Conservation (phyloP, 2,888 invertebrate genomes). For the Pecten maximus region DNA sequence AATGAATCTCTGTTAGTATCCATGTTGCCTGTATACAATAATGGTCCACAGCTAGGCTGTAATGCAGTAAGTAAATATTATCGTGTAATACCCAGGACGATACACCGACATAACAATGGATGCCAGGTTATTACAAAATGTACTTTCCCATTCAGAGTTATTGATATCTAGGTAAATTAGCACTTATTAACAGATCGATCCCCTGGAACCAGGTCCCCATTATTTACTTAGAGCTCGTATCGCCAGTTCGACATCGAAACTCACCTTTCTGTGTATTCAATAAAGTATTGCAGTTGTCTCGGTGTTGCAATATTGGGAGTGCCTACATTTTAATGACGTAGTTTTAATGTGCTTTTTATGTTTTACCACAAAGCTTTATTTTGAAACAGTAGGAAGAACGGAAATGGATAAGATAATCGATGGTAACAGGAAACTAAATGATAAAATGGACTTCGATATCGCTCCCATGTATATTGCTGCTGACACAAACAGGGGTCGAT, state of each 20-base stretch:
- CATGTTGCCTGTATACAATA: not conserved
- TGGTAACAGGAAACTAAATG: not conserved
- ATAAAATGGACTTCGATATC: not conserved
- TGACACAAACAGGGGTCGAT: not conserved
- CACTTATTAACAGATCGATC: conserved; percentile 9
- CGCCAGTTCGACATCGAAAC: not conserved
- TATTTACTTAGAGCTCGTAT: not conserved
- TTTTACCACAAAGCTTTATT: conserved; percentile 15
- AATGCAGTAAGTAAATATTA: not conserved
- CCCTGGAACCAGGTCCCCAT: not conserved
- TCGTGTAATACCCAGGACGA: not conserved
- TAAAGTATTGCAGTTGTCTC: not conserved
- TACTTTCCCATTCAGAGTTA: not conserved
- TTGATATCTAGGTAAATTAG: conserved; percentile 5
- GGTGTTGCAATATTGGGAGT: not conserved
- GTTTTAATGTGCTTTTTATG: conserved; percentile 3
- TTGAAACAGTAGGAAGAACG: conserved; percentile 8
- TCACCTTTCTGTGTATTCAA: not conserved
- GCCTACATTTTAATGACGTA: not conserved
- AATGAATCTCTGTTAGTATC: not conserved
- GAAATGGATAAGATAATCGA: not conserved
- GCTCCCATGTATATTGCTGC: not conserved
- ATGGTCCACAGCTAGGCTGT: too few relatives aligned
- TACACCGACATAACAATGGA: not conserved
- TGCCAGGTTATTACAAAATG: not conserved